Percentiles rank a stretch among this genome's conserved stretches.
phyloP scores from a whole-genome alignment of 2,888 invertebrate species.

The Scotopteryx bipunctaria region DNA sequence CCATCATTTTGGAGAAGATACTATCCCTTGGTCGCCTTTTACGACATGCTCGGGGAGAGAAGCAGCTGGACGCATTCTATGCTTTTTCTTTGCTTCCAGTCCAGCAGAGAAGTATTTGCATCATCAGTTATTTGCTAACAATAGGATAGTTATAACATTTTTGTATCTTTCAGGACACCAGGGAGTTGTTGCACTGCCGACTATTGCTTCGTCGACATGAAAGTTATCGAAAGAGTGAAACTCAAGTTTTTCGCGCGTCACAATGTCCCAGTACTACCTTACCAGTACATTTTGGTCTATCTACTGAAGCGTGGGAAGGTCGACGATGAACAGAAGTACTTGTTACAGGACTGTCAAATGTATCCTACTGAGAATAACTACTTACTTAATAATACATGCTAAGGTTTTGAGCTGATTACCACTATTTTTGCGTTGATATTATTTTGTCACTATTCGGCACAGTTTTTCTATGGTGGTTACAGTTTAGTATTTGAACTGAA shows the following conservation, averaged over 20 bases:
- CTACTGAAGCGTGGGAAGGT: slow-evolving; percentile 70
- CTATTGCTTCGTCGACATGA: slow-evolving; percentile 79
- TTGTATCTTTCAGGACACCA: slow-evolving; percentile 59
- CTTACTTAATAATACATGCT: slow-evolving; percentile 71
- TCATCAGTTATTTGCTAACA: background rate
- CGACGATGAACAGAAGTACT: slow-evolving; percentile 71
- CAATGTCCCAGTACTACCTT: slow-evolving; percentile 76
- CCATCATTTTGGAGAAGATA: too few species aligned
- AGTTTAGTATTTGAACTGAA: too few species aligned
- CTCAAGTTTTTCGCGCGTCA: slow-evolving; percentile 74
- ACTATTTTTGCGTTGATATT: background rate
- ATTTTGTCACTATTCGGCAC: background rate
- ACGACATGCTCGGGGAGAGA: too few species aligned
- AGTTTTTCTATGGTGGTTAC: too few species aligned
- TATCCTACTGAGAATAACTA: slow-evolving; percentile 62
- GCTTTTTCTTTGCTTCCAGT: too few species aligned
- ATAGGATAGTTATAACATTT: background rate
- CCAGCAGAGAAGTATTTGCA: too few species aligned
- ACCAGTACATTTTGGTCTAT: slow-evolving; percentile 74
- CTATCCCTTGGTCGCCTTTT: too few species aligned
- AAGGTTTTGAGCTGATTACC: slow-evolving; percentile 15
- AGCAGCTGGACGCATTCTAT: too few species aligned
- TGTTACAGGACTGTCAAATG: slow-evolving; percentile 70
- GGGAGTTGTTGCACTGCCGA: slow-evolving; percentile 77
- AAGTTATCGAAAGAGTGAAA: slow-evolving; percentile 74